phyloP scores from a whole-genome alignment of 1,140 invertebrate species.

The Lethocerus indicus region DNA sequence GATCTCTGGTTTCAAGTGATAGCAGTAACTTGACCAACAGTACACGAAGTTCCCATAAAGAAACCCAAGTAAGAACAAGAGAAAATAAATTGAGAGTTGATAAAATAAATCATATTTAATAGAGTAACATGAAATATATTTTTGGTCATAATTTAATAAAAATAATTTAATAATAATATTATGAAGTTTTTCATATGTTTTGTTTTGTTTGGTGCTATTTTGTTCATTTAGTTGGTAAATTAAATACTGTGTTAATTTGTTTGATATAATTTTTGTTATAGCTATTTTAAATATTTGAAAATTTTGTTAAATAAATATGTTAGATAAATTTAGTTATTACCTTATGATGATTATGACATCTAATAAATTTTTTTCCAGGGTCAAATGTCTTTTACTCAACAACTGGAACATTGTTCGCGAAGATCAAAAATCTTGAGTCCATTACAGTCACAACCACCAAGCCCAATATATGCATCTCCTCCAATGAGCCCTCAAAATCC shows the following conservation, averaged over 20 bases:
- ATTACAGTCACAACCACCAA: constrained; percentile 55
- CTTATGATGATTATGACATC: too few species aligned
- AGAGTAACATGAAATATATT: background rate
- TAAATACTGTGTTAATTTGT: background rate
- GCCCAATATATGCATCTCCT: constrained; percentile 67
- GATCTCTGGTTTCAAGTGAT: constrained; percentile 53
- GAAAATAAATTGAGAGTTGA: too few species aligned
- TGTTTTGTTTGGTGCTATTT: background rate
- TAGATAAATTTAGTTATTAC: background rate
- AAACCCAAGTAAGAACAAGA: constrained; percentile 14
- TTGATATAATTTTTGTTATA: background rate
- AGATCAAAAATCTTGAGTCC: constrained; percentile 42
- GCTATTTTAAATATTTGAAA: background rate
- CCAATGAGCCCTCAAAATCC: constrained; percentile 60
- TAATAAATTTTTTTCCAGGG: constrained; percentile 9
- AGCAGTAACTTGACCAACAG: constrained; percentile 51
- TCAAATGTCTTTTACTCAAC: constrained; percentile 52
- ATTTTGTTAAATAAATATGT: background rate
- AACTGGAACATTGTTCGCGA: constrained; percentile 46
- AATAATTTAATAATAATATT: background rate
- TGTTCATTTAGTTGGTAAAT: background rate
- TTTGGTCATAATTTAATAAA: background rate
- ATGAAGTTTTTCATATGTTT: background rate
- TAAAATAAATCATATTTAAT: background rate
- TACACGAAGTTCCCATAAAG: constrained; percentile 40